Base-by-base conservation (phyloP, 2,888 invertebrate genomes). In the Acanthosoma haemorrhoidale region DNA sequence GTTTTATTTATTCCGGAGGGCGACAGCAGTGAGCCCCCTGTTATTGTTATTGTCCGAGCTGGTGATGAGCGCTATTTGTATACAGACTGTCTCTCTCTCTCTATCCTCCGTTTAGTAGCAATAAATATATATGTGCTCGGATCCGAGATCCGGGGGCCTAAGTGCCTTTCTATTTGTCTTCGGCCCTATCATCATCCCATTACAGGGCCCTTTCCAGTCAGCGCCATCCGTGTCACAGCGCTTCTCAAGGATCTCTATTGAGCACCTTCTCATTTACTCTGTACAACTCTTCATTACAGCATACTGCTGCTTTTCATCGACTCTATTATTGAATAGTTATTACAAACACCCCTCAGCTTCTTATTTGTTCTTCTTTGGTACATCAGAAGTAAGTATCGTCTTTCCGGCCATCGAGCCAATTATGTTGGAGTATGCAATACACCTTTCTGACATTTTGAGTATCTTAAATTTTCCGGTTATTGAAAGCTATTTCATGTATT, bases 61-160 rank as follows among this genome's bases (percentile, higher is more conserved):
- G 32, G 51, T 51, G 51, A 51, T 51, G 51, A 51, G 51, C 25
- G 29, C 51, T 25, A 51, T 51, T 51, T 51, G 51, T 51, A 51
- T 51, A 51, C 51, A 51, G 51, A 5, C 51, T 51, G 21, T 9
- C 51, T 25, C 51, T 21, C 13, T 25, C 21, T 21, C 51, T 51
- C n/a, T n/a, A n/a, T n/a, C n/a, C n/a, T n/a, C n/a, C 51, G 21
- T 51, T 51, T 51, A 51, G 51, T 51, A 51, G 51, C 51, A 51
- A 51, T 51, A 51, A 51, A 51, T 51, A 51, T 51, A 51, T 51
- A 51, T 51, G 51, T 51, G 51, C 25, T 21, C 51, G 51, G 51
- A 51, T 51, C 43, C 43, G 18, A 43, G n/a, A n/a, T 18, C 41
- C 41, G 1, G 9, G 13, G 25, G 4, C 18, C 51, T 51, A 51